A percentile compares a stretch with the other conserved stretches of the same genome.
phyloP scores from a whole-genome alignment of 2,888 invertebrate species.

The Caenorhabditis japonica region DNA sequence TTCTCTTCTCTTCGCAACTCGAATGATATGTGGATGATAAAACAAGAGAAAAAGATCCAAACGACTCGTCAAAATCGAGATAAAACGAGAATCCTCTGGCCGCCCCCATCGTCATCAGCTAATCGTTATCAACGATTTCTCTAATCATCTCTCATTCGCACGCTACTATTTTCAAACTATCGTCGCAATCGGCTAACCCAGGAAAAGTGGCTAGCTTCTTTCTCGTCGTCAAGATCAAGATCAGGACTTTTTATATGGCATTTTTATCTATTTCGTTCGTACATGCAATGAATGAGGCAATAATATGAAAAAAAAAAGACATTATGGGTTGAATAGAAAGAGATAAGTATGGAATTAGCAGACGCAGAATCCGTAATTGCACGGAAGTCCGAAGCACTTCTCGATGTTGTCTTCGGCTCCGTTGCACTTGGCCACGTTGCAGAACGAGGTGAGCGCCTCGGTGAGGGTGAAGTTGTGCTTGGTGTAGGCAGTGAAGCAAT shows the following conservation, averaged over 20 bases:
- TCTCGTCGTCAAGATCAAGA: constrained; percentile 12
- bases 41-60: constrained; percentile 19
- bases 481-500: constrained; percentile 48
- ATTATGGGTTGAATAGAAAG: too few species aligned
- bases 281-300: constrained; percentile 30
- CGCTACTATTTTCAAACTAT: not conserved
- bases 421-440: constrained; percentile 51
- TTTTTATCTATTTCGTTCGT: constrained; percentile 36
- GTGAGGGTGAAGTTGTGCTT: constrained; percentile 42
- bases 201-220: constrained; percentile 21
- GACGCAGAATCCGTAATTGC: constrained; percentile 54
- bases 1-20: too few species aligned
- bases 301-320: constrained; percentile 1
- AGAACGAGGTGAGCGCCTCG: constrained; percentile 44
- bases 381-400: constrained; percentile 49
- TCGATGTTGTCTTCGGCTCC: constrained; percentile 41
- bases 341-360: constrained; percentile 28
- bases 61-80: not conserved
- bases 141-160: not conserved
- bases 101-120: constrained; percentile 9
- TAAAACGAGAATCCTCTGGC: constrained; percentile 23
- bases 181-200: constrained; percentile 32
- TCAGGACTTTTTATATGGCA: not conserved
- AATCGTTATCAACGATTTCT: not conserved
- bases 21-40: not conserved